phyloP scores from a whole-genome alignment of 2,888 invertebrate species.

The Laspeyria flexula region DNA sequence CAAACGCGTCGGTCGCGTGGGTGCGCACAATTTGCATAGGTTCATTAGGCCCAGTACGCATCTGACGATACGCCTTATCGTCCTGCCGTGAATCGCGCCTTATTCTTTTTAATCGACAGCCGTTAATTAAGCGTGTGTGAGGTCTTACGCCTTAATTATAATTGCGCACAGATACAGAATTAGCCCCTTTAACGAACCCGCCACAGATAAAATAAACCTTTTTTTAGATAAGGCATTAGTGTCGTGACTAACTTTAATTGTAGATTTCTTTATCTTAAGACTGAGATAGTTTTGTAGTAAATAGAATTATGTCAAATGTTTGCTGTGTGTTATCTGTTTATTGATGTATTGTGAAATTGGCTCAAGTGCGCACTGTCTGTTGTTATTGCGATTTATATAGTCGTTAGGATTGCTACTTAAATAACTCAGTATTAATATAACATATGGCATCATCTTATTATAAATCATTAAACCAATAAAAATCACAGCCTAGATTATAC shows the following conservation, averaged over 20 bases:
- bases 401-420: too few species aligned
- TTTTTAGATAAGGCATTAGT: conserved; percentile 38
- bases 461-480: too few species aligned
- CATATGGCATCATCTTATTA: too few species aligned
- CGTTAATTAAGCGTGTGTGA: conserved; percentile 74
- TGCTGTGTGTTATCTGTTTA: conserved; percentile 1
- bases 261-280: conserved; percentile 40
- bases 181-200: conserved; percentile 31
- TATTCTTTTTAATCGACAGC: conserved; percentile 50
- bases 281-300: conserved; percentile 24
- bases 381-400: not conserved
- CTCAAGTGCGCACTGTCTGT: not conserved
- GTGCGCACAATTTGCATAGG: conserved; percentile 65
- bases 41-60: conserved; percentile 61
- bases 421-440: too few species aligned
- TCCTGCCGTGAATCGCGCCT: conserved; percentile 48
- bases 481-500: too few species aligned
- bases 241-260: conserved; percentile 46
- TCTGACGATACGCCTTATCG: conserved; percentile 53
- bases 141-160: conserved; percentile 75
- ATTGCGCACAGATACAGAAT: conserved; percentile 63
- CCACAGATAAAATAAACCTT: conserved; percentile 13
- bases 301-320: not conserved
- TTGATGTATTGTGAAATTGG: conserved; percentile 28
- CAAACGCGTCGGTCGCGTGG: conserved; percentile 50